A percentile compares a stretch with the other conserved stretches of the same genome.
These are phyloP conservation scores for Corticium candelabrum DNA, from an alignment of 37 sponge, comb jelly and placozoan species.

Conservation along the genomic window DNA sequence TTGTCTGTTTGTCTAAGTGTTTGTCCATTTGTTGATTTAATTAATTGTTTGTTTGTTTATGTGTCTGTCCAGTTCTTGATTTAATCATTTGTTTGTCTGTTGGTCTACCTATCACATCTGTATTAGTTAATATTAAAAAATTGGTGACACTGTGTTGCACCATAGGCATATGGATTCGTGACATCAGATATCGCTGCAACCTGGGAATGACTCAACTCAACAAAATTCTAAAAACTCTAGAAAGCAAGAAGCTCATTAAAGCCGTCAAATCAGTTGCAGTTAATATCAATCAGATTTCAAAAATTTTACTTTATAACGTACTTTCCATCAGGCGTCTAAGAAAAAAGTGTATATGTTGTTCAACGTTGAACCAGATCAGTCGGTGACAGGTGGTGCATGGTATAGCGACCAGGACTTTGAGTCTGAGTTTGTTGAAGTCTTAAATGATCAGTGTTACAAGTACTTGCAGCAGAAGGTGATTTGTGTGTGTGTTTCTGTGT, in stretches of 20 bases:
- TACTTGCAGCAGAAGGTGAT: slow-evolving; percentile 69
- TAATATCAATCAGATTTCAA: no score
- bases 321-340: slow-evolving; percentile 32
- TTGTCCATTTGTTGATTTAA: no score
- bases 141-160: neutral
- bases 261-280: slow-evolving; percentile 60
- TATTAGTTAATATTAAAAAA: neutral
- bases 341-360: slow-evolving; percentile 82
- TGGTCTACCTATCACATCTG: no score
- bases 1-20: no score
- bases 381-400: slow-evolving; percentile 93
- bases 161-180: slow-evolving; percentile 83
- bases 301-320: neutral
- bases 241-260: slow-evolving; percentile 84
- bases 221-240: slow-evolving; percentile 63
- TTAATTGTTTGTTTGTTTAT: neutral
- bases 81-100: no score
- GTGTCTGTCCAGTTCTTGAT: no score
- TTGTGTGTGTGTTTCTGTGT: neutral
- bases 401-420: slow-evolving; percentile 96
- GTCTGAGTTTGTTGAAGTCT: slow-evolving; percentile 91
- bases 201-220: slow-evolving; percentile 44
- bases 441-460: slow-evolving; percentile 65
- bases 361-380: slow-evolving; percentile 72
- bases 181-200: slow-evolving; percentile 65